Evolutionary conservation across 2,888 invertebrate genomes (phyloP).

Genomic region (Dynastes grantii): DNA sequence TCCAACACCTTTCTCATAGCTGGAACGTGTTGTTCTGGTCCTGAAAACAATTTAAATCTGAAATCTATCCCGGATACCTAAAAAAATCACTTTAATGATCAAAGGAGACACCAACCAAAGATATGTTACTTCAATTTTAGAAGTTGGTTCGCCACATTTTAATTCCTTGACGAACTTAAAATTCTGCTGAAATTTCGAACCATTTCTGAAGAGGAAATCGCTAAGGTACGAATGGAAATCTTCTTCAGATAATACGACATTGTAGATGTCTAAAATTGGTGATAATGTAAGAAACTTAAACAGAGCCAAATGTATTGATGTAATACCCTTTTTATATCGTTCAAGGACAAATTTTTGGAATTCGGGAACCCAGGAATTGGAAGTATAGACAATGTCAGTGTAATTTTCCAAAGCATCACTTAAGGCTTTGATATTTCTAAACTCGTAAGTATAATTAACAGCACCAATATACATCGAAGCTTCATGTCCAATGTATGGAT

Average conservation of each 20-base stretch:
- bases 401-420: constrained; percentile 72
- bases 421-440: constrained; percentile 74
- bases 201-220: constrained; percentile 80
- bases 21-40: constrained; percentile 80
- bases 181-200: constrained; percentile 80
- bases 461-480: constrained; percentile 80
- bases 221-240: constrained; percentile 79
- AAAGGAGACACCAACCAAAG: background rate
- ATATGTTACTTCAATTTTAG: constrained; percentile 72
- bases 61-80: constrained; percentile 78
- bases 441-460: constrained; percentile 78
- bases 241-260: constrained; percentile 70
- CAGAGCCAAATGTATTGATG: background rate
- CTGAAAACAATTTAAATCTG: constrained; percentile 74
- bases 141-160: constrained; percentile 76
- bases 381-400: constrained; percentile 72
- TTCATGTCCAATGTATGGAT: constrained; percentile 78
- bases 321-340: constrained; percentile 74
- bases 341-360: constrained; percentile 76
- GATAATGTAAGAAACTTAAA: background rate
- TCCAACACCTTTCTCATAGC: constrained; percentile 80
- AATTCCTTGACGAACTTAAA: constrained; percentile 77
- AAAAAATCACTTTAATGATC: constrained; percentile 54
- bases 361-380: constrained; percentile 79
- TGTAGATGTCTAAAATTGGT: constrained; percentile 70